A percentile compares a stretch with the other conserved stretches of the same genome.
Evolutionary conservation across 2,888 invertebrate genomes (phyloP).

Genomic region (Myopa testacea): DNA sequence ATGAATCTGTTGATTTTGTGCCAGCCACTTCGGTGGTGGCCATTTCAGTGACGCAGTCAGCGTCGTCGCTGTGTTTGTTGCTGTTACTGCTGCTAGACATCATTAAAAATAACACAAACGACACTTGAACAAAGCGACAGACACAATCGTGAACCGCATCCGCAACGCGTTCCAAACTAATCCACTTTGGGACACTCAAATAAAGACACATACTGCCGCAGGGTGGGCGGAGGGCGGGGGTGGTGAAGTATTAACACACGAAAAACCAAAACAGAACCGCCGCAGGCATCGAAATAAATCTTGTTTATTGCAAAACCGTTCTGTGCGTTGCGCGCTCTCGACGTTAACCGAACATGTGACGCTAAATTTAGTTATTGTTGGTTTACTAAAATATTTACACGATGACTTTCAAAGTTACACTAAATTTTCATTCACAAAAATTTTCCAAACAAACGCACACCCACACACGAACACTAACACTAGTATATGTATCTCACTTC

Average conservation of each 20-base stretch:
- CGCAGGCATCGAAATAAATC: not conserved
- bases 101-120: conserved; percentile 51
- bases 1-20: conserved; percentile 18
- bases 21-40: not conserved
- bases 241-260: not conserved
- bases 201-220: conserved; percentile 53
- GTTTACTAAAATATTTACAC: not conserved
- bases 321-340: not conserved
- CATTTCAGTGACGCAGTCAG: not conserved
- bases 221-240: not conserved
- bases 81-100: conserved; percentile 44
- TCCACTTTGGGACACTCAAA: conserved; percentile 54
- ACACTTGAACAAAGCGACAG: conserved; percentile 50
- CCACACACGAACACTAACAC: too few species aligned
- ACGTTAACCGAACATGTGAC: not conserved
- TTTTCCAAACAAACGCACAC: not conserved
- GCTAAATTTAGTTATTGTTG: not conserved
- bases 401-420: not conserved
- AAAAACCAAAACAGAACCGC: not conserved
- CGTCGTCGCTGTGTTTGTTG: conserved; percentile 9
- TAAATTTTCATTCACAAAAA: not conserved
- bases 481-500: too few species aligned
- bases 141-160: conserved; percentile 50
- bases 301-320: not conserved
- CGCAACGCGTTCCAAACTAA: conserved; percentile 53